These are phyloP conservation scores for Hyposmocoma kahamanoa DNA, from an alignment of 1,140 invertebrate genomes.

Conservation along the genomic window DNA sequence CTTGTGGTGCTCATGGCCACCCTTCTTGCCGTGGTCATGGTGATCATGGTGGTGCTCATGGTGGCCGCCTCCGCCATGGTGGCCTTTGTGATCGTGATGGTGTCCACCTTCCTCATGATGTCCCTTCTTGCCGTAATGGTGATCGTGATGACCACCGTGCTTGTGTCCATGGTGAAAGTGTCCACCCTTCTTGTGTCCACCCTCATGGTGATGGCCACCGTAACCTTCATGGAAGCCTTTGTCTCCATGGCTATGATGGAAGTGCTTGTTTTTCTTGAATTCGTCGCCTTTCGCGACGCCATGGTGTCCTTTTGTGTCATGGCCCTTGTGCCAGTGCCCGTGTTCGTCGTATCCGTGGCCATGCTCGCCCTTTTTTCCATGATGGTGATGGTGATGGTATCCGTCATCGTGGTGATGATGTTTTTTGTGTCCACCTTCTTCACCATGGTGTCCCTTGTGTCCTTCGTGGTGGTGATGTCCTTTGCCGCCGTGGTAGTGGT, in stretches of 20 bases:
- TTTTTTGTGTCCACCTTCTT: conserved; percentile 83
- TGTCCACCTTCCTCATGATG: conserved; percentile 60
- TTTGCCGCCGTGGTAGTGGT: conserved; percentile 77
- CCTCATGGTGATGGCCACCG: conserved; percentile 77
- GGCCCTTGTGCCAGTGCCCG: conserved; percentile 82
- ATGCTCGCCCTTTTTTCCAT: conserved; percentile 82
- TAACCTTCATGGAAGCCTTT: conserved; percentile 80
- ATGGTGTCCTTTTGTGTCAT: conserved; percentile 84
- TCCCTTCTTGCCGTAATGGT: conserved; percentile 56
- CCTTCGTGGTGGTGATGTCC: conserved; percentile 82
- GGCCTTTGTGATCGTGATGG: conserved; percentile 76
- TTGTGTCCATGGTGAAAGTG: conserved; percentile 80
- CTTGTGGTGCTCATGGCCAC: conserved; percentile 70
- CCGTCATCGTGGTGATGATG: conserved; percentile 80
- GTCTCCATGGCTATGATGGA: conserved; percentile 85
- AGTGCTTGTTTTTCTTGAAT: conserved; percentile 72
- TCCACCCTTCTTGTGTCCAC: conserved; percentile 78
- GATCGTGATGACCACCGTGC: conserved; percentile 75
- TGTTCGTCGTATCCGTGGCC: conserved; percentile 76
- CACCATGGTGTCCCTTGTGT: conserved; percentile 80
- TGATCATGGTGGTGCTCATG: conserved; percentile 76
- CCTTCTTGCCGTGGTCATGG: conserved; percentile 77
- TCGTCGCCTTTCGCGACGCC: conserved; percentile 82
- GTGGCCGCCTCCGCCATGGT: conserved; percentile 60
- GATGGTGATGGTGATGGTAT: conserved; percentile 78